Conservation (phyloP, 2,888 invertebrate species). For the Stenoptilia bipunctidactyla region DNA sequence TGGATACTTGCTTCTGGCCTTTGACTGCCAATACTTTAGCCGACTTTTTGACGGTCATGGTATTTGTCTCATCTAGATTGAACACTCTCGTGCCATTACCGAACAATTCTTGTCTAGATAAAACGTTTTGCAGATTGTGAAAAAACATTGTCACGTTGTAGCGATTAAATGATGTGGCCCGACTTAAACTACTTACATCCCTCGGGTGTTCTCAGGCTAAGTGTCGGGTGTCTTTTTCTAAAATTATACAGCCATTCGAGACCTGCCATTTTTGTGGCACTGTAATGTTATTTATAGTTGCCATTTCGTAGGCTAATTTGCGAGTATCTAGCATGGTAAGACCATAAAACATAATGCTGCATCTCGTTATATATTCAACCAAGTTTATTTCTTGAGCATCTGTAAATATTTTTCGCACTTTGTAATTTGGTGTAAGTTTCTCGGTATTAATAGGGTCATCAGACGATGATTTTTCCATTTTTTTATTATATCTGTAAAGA, state of each 20-base stretch:
- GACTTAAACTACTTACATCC: conserved; percentile 14
- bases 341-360: conserved; percentile 11
- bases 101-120: conserved; percentile 13
- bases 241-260: conserved; percentile 15
- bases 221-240: conserved; percentile 12
- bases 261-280: conserved; percentile 15
- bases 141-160: conserved; percentile 6
- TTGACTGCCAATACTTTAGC: conserved; percentile 24
- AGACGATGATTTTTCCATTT: conserved; percentile 4
- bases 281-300: conserved; percentile 11
- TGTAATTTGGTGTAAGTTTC: conserved; percentile 4
- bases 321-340: conserved; percentile 10
- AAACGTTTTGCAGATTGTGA: conserved; percentile 5
- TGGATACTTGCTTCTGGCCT: conserved; percentile 10
- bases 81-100: conserved; percentile 24
- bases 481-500: conserved; percentile 8
- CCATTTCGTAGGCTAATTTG: conserved; percentile 12
- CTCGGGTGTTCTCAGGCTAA: conserved; percentile 12
- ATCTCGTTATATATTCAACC: conserved; percentile 2
- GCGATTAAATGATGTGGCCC: conserved; percentile 18
- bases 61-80: conserved; percentile 30
- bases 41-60: conserved; percentile 28
- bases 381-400: not conserved
- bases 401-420: conserved; percentile 3
- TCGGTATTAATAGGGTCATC: not conserved